Evolutionary conservation across 2,888 invertebrate species (phyloP), one percentile per base, ranked within the genome.

Genomic region (Chrysina gloriosa): DNA sequence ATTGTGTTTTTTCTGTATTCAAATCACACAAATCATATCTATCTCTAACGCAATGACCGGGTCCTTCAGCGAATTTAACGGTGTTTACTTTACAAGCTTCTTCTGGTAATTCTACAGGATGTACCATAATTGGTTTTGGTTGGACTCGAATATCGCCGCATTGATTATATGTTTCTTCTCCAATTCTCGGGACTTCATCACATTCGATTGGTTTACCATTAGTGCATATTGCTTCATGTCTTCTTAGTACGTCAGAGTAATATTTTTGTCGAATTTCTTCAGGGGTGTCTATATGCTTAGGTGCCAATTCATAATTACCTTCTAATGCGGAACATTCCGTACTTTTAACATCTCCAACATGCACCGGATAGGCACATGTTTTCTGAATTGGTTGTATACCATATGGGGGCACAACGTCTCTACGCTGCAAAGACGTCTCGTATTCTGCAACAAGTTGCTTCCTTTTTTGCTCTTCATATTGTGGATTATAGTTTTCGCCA

Each of bases 181-280:
- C 74, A 23, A 74, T 67, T 2, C 67, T 39, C 21, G 68, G 67
- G 0, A 73, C 76, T 23, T 76, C 76, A 2, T 72, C 69, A 61
- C 81, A 82, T 67, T 76, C 77, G 1, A 78, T 74, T 2, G 78
- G 73, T 54, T 77, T 76, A 6, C 73, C 74, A 9, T 70, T 52
- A 9, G 70, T 68, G 69, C 83, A 83, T 3, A 82, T 74, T 29
- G 77, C 77, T 47, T 78, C 75, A 36, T 84, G 83, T 54, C 78
- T 73, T 70, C 77, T 74, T 25, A 82, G 68, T 2, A 83, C 79
- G 6, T 76, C 75, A 9, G 79, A 76, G 64, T 83, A 83, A 70
- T 82, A 81, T 69, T 83, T 82, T 27, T 80, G 75, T 34, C 76
- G 67, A n/a, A 77, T 78, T 74, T 83, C 82, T 75, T 82, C 81